phyloP scores from a whole-genome alignment of 2,888 invertebrate species.

The Scaptodrosophila latifasciaeformis region DNA sequence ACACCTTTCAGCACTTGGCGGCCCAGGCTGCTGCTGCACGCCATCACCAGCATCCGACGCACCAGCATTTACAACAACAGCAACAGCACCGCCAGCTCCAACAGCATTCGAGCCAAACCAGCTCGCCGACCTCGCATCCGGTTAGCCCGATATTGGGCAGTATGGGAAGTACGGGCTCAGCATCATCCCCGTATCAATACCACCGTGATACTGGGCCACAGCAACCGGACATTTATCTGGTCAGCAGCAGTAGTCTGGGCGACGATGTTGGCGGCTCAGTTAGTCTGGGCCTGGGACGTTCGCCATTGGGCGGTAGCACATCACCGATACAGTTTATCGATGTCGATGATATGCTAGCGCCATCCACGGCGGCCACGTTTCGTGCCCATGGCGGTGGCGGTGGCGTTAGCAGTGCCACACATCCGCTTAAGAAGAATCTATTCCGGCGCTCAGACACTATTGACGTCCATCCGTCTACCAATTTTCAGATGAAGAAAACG shows the following conservation, averaged over 20 bases:
- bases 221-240: slow-evolving; percentile 74
- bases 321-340: slow-evolving; percentile 71
- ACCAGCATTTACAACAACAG: slow-evolving; percentile 45
- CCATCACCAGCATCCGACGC: slow-evolving; percentile 47
- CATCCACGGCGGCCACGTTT: slow-evolving; percentile 46
- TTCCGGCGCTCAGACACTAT: slow-evolving; percentile 75
- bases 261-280: slow-evolving; percentile 53
- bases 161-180: slow-evolving; percentile 35
- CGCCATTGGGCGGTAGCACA: slow-evolving; percentile 65
- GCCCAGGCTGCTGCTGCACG: slow-evolving; percentile 62
- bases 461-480: slow-evolving; percentile 74
- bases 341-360: slow-evolving; percentile 67
- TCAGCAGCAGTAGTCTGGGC: slow-evolving; percentile 74
- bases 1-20: slow-evolving; percentile 66
- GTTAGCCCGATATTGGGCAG: slow-evolving; percentile 66
- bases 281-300: slow-evolving; percentile 47
- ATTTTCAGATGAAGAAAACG: slow-evolving; percentile 75
- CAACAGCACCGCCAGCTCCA: slow-evolving; percentile 46
- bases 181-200: slow-evolving; percentile 34
- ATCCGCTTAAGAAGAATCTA: slow-evolving; percentile 72
- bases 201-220: slow-evolving; percentile 36
- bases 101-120: slow-evolving; percentile 65
- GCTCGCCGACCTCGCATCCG: slow-evolving; percentile 70
- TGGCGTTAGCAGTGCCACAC: slow-evolving; percentile 57
- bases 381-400: slow-evolving; percentile 46